A percentile compares a stretch with the other conserved stretches of the same genome.
Evolutionary conservation across 2,113 vertebrate species (phyloP).

Genomic region (Scatophagus argus): DNA sequence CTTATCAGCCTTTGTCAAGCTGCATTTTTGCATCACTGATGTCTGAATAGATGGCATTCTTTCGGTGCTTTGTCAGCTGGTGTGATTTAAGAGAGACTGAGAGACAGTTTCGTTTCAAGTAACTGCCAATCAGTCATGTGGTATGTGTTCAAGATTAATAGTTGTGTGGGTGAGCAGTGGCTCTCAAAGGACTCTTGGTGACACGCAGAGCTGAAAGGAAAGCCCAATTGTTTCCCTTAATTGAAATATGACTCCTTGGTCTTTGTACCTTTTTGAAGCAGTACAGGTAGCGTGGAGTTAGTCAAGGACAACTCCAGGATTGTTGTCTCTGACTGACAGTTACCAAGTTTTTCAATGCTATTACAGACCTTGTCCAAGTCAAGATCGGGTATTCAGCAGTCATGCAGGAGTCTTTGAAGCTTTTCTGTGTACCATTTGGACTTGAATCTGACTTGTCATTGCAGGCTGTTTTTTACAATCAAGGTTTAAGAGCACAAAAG

Average conservation of each 20-base stretch:
- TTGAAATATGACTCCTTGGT: conserved; percentile 79
- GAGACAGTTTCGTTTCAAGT: conserved; percentile 43
- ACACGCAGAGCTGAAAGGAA: conserved; percentile 70
- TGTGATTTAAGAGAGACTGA: conserved; percentile 25
- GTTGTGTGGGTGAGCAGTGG: conserved; percentile 51
- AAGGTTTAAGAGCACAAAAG: conserved; percentile 48
- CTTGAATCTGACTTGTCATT: conserved; percentile 24
- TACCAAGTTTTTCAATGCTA: too few species aligned
- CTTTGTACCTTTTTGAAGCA: conserved; percentile 53
- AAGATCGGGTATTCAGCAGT: background rate
- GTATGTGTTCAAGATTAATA: conserved; percentile 53
- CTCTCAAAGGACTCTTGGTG: conserved; percentile 58
- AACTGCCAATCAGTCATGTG: conserved; percentile 35
- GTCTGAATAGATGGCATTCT: conserved; percentile 77
- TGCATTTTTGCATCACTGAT: conserved; percentile 61
- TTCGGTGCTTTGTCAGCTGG: conserved; percentile 63
- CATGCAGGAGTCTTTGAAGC: background rate
- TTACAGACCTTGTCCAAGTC: background rate
- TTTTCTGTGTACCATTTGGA: background rate
- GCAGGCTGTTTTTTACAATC: conserved; percentile 44
- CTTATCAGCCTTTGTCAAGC: conserved; percentile 65
- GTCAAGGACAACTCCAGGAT: conserved; percentile 17
- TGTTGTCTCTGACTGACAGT: background rate
- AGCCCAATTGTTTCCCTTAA: conserved; percentile 76
- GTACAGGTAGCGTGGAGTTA: conserved; percentile 19